Evolutionary conservation across 2,888 invertebrate species (phyloP).

Genomic region (Lottia scabra): DNA sequence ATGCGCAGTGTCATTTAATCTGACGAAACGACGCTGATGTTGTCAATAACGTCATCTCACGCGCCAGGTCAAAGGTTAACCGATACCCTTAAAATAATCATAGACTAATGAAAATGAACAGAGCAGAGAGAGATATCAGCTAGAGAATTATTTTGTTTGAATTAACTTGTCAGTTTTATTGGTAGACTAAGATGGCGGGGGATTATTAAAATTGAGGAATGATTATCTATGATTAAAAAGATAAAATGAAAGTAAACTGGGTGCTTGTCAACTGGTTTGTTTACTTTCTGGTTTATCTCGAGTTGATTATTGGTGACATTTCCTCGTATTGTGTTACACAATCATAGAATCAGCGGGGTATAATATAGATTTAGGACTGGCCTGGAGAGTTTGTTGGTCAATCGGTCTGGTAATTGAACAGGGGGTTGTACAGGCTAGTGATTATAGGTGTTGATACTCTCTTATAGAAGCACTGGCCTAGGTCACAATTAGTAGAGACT

Average conservation of each 20-base stretch:
- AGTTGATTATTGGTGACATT: background rate
- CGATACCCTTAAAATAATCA: background rate
- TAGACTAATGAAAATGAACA: background rate
- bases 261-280: background rate
- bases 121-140: background rate
- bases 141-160: background rate
- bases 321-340: background rate
- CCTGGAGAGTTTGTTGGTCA: too few species aligned
- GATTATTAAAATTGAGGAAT: background rate
- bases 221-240: background rate
- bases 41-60: background rate
- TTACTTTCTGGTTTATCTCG: background rate
- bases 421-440: too few species aligned
- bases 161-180: background rate
- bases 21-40: too few species aligned
- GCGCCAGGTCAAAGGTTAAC: background rate
- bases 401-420: too few species aligned
- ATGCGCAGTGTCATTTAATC: too few species aligned
- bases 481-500: too few species aligned
- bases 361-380: too few species aligned
- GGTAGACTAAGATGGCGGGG: background rate
- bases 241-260: background rate
- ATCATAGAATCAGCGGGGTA: too few species aligned
- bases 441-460: too few species aligned
- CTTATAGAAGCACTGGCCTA: too few species aligned